Evolutionary conservation across 1,140 invertebrate genomes (phyloP), one percentile per base, ranked within the genome.

Genomic region (Zaprionus tsacasi): DNA sequence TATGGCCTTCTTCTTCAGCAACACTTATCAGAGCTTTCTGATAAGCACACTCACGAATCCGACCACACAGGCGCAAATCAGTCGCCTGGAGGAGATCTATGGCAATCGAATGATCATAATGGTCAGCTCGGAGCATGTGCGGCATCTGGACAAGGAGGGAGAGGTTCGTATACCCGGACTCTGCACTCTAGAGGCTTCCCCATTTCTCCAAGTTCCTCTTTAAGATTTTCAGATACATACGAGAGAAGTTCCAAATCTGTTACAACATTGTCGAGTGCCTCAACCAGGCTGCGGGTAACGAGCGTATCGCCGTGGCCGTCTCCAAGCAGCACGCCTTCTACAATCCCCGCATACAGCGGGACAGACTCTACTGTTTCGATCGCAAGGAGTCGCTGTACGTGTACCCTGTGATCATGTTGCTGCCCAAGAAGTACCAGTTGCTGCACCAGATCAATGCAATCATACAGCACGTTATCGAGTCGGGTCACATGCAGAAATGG

Each of bases 401-500:
- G 0, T 92, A 92, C 30, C 70, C 83, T 15, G 91, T 92, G 33
- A 79, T 74, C 6, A 91, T 92, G 88, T 56, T 92, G 70, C 60
- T 92, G 58, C 91, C 91, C 0, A 91, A 88, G 66, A 91, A 92
- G 55, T 91, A 78, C 11, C 91, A 92, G 72, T 33, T 92, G 8
- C 48, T 92, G 40, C 85, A 82, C 25, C 83, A 91, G 56, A 91
- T 92, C 25, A 92, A 92, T 74, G 79, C 77, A 0, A 72, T 92
- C 2, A 88, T 92, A n/a, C 86, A 91, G 48, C 77, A 91, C 12
- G 79, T 92, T 13, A 92, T 91, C 13, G 91, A 92, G 54, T 92
- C 91, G 55, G 91, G 91, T 0, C 91, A 92, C 35, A 80, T 92
- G 88, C 85, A 92, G n/a, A 92, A 92, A 52, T 92, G 91, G 91